A percentile compares a stretch with the other conserved stretches of the same genome.
phyloP scores from a whole-genome alignment of 2,888 invertebrate genomes.

The Ctenicera cuprea region DNA sequence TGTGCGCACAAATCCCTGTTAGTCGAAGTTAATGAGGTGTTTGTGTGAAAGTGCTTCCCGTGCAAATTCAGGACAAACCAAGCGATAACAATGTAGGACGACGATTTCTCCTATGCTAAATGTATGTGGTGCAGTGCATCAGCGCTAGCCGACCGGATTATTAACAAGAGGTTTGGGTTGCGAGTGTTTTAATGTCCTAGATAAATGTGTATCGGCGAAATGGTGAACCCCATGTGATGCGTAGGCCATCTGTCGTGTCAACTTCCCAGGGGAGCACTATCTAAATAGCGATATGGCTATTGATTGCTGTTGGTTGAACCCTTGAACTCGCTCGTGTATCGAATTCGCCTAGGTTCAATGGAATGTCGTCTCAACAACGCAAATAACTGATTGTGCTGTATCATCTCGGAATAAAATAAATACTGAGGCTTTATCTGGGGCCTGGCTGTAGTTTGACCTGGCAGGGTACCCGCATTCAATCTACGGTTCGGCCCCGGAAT shows the following conservation, averaged over 20 bases:
- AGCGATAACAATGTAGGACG: constrained; percentile 57
- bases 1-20: constrained; percentile 31
- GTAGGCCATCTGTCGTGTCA: constrained; percentile 48
- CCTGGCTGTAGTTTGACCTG: constrained; percentile 42
- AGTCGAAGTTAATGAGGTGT: constrained; percentile 52
- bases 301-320: constrained; percentile 51
- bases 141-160: constrained; percentile 11
- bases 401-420: constrained; percentile 43
- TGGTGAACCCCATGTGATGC: constrained; percentile 37
- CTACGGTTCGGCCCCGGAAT: constrained; percentile 36
- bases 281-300: constrained; percentile 49
- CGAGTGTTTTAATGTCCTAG: constrained; percentile 11
- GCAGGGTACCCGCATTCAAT: constrained; percentile 44
- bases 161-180: neutral
- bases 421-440: constrained; percentile 35
- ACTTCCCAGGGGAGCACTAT: constrained; percentile 45
- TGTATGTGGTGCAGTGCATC: constrained; percentile 33
- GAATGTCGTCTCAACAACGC: constrained; percentile 48
- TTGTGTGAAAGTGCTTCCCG: constrained; percentile 62
- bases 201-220: neutral
- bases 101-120: constrained; percentile 59
- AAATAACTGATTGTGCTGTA: constrained; percentile 48
- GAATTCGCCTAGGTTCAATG: constrained; percentile 48
- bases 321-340: constrained; percentile 49
- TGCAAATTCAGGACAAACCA: constrained; percentile 57